These are phyloP conservation scores for Anoncus sp. DNA, from an alignment of 2,888 invertebrate species.

Conservation along the genomic window DNA sequence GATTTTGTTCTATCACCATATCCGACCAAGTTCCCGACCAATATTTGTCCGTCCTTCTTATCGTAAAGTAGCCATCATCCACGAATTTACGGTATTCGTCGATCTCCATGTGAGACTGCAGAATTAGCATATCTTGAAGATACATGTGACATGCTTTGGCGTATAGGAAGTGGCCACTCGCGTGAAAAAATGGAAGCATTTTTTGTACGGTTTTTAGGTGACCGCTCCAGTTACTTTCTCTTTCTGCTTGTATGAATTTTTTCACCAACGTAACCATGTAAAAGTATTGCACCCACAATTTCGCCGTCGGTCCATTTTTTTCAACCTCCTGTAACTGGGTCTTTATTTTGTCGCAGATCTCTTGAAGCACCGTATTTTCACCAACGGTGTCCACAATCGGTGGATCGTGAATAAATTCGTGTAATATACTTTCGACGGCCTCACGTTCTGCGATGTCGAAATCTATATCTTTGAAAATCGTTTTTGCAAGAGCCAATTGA, in stretches of 20 bases:
- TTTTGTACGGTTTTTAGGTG: neutral
- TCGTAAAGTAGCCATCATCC: neutral
- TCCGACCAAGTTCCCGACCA: conserved; percentile 49
- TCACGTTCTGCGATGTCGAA: conserved; percentile 3
- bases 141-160: conserved; percentile 17
- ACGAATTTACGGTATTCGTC: conserved; percentile 7
- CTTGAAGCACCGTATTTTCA: neutral
- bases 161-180: neutral
- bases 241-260: neutral
- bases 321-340: neutral
- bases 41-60: conserved; percentile 48
- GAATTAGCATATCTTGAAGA: conserved; percentile 4
- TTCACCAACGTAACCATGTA: neutral
- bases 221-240: conserved; percentile 10
- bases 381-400: neutral
- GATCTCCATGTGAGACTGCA: conserved; percentile 3
- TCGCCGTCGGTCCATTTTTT: neutral
- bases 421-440: neutral
- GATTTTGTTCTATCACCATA: conserved; percentile 10
- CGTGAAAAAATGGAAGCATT: conserved; percentile 4
- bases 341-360: neutral
- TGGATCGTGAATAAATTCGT: neutral
- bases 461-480: neutral
- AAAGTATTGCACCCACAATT: conserved; percentile 1
- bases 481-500: conserved; percentile 10